phyloP scores from a whole-genome alignment of 1,140 invertebrate species.

The Pseudomyrmex cubaensis region DNA sequence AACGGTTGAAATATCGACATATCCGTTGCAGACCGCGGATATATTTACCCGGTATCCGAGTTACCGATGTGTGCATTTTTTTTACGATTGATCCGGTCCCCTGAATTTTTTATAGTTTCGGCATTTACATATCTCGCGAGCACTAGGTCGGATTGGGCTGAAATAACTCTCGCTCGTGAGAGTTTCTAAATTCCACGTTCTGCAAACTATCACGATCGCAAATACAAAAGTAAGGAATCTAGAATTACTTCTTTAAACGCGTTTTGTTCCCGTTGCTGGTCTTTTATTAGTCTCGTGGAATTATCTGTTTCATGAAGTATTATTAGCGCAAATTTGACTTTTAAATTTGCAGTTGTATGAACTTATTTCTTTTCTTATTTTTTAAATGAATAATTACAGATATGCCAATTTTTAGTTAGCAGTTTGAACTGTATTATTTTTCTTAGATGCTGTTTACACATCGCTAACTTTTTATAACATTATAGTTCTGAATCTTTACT shows the following conservation, averaged over 20 bases:
- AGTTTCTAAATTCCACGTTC: constrained; percentile 18
- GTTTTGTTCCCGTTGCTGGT: background rate
- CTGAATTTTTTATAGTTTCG: constrained; percentile 71
- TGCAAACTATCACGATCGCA: constrained; percentile 22
- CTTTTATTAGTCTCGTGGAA: background rate
- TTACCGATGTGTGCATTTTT: background rate
- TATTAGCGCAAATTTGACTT: background rate
- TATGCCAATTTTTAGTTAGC: background rate
- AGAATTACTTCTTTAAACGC: constrained; percentile 11
- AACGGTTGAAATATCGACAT: constrained; percentile 71
- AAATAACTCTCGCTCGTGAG: constrained; percentile 43
- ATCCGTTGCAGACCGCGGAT: constrained; percentile 64
- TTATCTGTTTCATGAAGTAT: background rate
- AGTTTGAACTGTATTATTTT: background rate
- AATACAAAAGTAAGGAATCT: constrained; percentile 9
- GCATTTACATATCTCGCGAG: constrained; percentile 64
- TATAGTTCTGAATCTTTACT: background rate
- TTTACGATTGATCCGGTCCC: constrained; percentile 61
- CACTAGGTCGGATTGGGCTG: constrained; percentile 61
- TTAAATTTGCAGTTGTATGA: background rate
- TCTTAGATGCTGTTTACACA: background rate
- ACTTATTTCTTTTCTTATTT: background rate
- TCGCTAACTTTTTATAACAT: background rate
- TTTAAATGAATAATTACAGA: background rate
- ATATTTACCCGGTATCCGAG: constrained; percentile 61